Evolutionary conservation across 35 echinoderm and acorn worm genomes (phyloP), one percentile per base, ranked within the genome.

Genomic region (Ptychodera flava): DNA sequence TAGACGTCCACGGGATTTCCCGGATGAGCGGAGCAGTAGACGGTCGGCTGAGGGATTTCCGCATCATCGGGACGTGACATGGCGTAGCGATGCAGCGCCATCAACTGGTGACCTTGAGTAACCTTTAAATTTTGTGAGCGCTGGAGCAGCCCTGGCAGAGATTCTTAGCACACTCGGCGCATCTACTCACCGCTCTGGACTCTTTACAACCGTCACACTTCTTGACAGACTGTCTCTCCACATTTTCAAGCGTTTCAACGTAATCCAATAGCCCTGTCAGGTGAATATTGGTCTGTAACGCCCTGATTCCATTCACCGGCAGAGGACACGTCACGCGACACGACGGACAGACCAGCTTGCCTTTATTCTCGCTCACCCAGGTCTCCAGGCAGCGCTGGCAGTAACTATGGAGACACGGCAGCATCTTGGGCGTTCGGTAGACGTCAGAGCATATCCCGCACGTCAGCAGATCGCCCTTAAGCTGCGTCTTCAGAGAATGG

Each of bases 331-430:
- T 22, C 6, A 64, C 45, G 45, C 45, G 6, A 64, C 45, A 64
- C 22, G 6, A 12, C 6, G 45, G 45, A 64, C 45, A 64, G 22
- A 6, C 22, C 6, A 64, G 45, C 45, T 64, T 64, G 0, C 85
- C 89, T 29, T 87, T 28, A 31, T 64, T 83, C n/a, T 82, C 83
- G 0, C 36, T 81, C 14, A 90, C 77, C 92, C 92, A 93, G 32
- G 77, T 28, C 35, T 35, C 84, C 28, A 93, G 76, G 77, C 92
- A 93, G 1, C 90, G 84, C 45, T 80, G 85, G 85, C 92, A 93
- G 30, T 90, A 78, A 29, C 86, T 85, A 37, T 93, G 92, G 34
- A 90, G 88, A 38, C 92, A 93, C 0, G 92, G 88, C 33, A 93
- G 86, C 1, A 88, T 93, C 81, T 93, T 93, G 16, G 92, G 85